These are phyloP conservation scores for Coronaproctus castanopsis DNA, from an alignment of 2,888 invertebrate species.

Conservation along the genomic window DNA sequence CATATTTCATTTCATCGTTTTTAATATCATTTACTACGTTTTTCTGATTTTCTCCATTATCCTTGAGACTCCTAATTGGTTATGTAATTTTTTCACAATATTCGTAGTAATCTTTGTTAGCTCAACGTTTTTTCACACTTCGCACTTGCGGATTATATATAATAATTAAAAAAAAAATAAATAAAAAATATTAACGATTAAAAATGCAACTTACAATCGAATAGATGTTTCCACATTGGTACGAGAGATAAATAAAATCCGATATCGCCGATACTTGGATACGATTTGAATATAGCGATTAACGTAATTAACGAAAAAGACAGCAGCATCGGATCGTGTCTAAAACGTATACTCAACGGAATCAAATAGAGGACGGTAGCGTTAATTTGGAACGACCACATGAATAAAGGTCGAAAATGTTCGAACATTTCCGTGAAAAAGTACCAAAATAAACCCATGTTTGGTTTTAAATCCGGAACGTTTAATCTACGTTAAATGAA, in stretches of 20 bases:
- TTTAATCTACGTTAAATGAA: conserved; percentile 45
- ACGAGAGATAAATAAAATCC: conserved; percentile 75
- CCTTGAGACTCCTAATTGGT: no score
- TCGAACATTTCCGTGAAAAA: conserved; percentile 99
- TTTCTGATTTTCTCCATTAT: no score
- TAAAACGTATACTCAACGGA: conserved; percentile 61
- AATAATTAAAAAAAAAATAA: no score
- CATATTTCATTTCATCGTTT: no score
- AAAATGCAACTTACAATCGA: conserved; percentile 45
- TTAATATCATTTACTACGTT: no score
- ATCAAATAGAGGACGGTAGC: conserved; percentile 74
- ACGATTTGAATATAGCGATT: conserved; percentile 84
- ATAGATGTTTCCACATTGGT: conserved; percentile 77
- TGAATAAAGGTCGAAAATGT: conserved; percentile 85
- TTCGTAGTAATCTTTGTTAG: no score
- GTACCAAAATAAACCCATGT: conserved; percentile 97
- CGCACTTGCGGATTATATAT: no score
- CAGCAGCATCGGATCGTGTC: conserved; percentile 57
- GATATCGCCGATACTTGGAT: conserved; percentile 88
- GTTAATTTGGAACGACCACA: conserved; percentile 92
- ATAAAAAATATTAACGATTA: no score
- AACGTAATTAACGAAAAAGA: conserved; percentile 60
- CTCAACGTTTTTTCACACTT: no score
- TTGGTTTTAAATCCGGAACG: conserved; percentile 86
- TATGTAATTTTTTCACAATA: no score